phyloP scores from a whole-genome alignment of 2,797 vertebrate species.

The Nothura maculosa region DNA sequence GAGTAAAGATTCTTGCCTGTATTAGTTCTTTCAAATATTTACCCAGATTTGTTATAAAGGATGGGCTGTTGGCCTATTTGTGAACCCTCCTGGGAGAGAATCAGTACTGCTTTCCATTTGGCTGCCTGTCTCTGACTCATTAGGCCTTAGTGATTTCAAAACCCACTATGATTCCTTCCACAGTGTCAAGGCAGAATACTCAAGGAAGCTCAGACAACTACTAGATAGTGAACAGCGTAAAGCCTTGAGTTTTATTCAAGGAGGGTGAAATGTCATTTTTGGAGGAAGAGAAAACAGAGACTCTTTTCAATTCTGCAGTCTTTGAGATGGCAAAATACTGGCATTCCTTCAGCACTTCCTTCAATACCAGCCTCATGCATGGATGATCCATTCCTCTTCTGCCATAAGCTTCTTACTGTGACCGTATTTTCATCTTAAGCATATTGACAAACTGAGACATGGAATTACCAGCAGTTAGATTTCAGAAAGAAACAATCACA shows the following conservation, averaged over 20 bases:
- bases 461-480: not conserved
- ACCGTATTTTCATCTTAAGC: not conserved
- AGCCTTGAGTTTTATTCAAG: not conserved
- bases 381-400: not conserved
- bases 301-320: not conserved
- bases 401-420: not conserved
- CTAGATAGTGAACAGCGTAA: not conserved
- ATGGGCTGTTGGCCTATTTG: not conserved
- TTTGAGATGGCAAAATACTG: not conserved
- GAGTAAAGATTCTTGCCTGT: not conserved
- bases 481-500: not conserved
- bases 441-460: not conserved
- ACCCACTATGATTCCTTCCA: not conserved
- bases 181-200: not conserved
- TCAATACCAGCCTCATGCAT: not conserved
- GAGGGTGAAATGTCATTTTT: not conserved
- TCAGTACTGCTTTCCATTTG: not conserved
- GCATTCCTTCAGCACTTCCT: not conserved
- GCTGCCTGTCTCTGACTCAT: not conserved
- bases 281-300: not conserved
- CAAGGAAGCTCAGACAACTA: not conserved
- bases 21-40: not conserved
- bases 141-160: slow-evolving; percentile 4
- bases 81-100: not conserved
- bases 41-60: not conserved